Base-by-base conservation (phyloP, 2,888 invertebrate species). In the Heteropelma amictum region DNA sequence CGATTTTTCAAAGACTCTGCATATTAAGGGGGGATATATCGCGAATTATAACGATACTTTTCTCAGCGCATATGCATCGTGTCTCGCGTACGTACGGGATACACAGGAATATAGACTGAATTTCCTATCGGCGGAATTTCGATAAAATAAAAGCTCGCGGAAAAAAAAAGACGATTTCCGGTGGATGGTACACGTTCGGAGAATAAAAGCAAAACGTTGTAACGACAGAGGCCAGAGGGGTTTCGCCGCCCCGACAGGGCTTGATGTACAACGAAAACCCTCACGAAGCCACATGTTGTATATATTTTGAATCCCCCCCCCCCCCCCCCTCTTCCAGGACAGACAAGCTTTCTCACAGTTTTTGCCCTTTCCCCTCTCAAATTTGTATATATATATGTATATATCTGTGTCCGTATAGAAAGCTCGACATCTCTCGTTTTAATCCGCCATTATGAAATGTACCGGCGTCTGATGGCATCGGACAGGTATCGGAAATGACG, bases 401-500 rank as follows among this genome's bases (percentile, higher is more conserved):
- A n/a, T n/a, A n/a, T n/a, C n/a, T n/a, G n/a, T n/a, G n/a, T n/a
- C n/a, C n/a, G n/a, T n/a, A n/a, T n/a, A n/a, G n/a, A n/a, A n/a
- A n/a, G n/a, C 64, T 49, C 65, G 53, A 42, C 76, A 72, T 70
- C 72, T 77, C 76, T 76, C 76, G 69, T 81, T 84, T 84, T 84
- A 82, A 84, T 83, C 80, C 84, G 78, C 79, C 79, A 82, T 82
- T 82, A 83, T 81, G 81, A 81, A 83, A 81, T 81, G 80, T 73
- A 79, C 72, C 64, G 78, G 77, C 78, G 79, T 80, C 80, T 79
- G 80, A 80, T 69, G 80, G 77, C 67, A 63, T 56, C 76, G 76
- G 81, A 79, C 80, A 81, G 79, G 80, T 81, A 83, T 82, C 81
- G 84, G 81, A 81, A 82, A 77, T 80, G 80, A 77, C 80, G 77